Conservation (phyloP, 2,113 vertebrate genomes). For the Mirza zaza region DNA sequence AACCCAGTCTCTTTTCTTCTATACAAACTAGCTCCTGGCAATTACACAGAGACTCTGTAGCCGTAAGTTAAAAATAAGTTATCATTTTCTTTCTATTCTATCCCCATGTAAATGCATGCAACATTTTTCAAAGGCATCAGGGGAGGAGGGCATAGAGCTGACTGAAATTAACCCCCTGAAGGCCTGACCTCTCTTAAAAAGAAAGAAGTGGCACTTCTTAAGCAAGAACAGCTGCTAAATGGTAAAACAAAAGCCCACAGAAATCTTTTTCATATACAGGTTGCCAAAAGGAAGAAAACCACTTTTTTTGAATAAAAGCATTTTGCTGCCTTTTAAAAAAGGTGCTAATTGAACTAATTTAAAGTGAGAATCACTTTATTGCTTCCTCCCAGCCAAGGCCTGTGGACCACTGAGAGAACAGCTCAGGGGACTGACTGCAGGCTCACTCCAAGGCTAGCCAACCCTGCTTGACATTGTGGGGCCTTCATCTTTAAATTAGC, state of each 20-base stretch:
- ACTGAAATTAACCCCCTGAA: conserved; percentile 4
- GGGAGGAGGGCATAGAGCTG: neutral
- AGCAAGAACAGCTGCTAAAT: neutral
- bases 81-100: neutral
- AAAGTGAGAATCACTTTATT: conserved; percentile 48
- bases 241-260: conserved; percentile 45
- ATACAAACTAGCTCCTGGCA: neutral
- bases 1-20: neutral
- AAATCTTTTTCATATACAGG: neutral
- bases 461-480: neutral
- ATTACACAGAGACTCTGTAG: neutral
- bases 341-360: conserved; percentile 59
- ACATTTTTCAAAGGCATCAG: conserved; percentile 44
- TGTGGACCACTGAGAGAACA: neutral
- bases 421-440: neutral
- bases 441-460: neutral
- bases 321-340: neutral
- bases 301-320: conserved; percentile 44
- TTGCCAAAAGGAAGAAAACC: neutral
- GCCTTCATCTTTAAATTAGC: neutral
- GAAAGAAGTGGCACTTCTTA: neutral
- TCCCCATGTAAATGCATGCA: neutral
- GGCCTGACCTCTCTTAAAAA: neutral
- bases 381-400: neutral
- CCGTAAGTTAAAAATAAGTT: conserved; percentile 13